Conservation (phyloP, 2,113 vertebrate genomes). For the Urocynchramus pylzowi region DNA sequence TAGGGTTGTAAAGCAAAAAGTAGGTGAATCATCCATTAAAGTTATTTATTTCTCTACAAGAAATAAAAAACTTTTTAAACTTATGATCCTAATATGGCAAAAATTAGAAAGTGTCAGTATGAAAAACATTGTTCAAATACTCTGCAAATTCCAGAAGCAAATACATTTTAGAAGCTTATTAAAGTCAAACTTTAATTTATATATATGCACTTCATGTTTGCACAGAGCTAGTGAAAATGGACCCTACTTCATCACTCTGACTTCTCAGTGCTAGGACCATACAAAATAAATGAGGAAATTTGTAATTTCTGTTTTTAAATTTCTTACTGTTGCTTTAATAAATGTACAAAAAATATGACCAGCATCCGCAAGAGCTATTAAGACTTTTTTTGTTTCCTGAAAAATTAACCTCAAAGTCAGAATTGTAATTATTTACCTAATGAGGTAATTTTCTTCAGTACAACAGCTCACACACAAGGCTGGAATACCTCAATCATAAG, state of each 20-base stretch:
- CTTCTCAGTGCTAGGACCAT: not conserved
- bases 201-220: not conserved
- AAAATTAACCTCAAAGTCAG: not conserved
- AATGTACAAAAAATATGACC: not conserved
- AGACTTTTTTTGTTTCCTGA: not conserved
- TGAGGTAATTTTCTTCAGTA: not conserved
- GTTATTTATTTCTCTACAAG: not conserved
- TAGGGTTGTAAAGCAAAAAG: not conserved
- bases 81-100: not conserved
- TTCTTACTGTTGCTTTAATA: not conserved
- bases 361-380: not conserved
- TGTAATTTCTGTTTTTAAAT: not conserved
- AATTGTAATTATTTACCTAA: not conserved
- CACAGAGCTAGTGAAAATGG: not conserved
- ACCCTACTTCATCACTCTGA: not conserved
- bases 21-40: not conserved
- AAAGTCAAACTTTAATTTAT: not conserved
- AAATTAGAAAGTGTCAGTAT: not conserved
- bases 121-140: not conserved
- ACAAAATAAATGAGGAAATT: not conserved
- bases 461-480: not conserved
- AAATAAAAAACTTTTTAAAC: not conserved
- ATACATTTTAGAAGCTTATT: not conserved
- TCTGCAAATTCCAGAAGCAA: not conserved
- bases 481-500: not conserved